Base-by-base conservation (phyloP, 2,797 vertebrate species). In the Coregonus sp. region DNA sequence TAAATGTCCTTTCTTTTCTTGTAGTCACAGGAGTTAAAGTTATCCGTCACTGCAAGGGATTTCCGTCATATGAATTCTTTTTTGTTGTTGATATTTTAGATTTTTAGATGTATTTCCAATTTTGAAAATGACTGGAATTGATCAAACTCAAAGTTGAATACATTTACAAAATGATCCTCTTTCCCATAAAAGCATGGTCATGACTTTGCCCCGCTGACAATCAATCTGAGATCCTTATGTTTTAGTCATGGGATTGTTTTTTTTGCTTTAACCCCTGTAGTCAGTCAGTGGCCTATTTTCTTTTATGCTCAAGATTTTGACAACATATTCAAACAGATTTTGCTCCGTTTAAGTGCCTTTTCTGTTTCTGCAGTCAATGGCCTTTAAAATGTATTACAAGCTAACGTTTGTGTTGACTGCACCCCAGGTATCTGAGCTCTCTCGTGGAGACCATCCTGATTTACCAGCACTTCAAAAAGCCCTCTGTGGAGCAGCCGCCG, bases 381-480 rank as follows among this genome's bases (percentile, higher is more conserved):
- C 3, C 7, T 65, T 18, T n/a, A 72, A 25, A 61, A 61, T 61
- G 31, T 67, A 14, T 0, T 16, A 18, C 14, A 11, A 14, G 16
- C 70, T 5, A 25, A 14, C 47, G 3, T 1, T 18, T 12, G 40
- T 7, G 2, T 15, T 76, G 0, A 37, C 0, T 73, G 2, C 76
- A 50, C 83, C 83, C 56, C 88, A 99, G 98, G 98, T 99, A 98
- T 85, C 93, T 99, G 80, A 91, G 95, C 79, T 98, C 97, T 1
- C 92, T 98, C 67, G 98, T 99, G 77, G 97, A 99, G 86, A 99
- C 97, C 70, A 96, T 99, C 86, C 84, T 98, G 84, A 98, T 99
- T 86, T 97, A 98, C 88, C 95, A 99, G 59, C 97, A 99, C 84
- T 99, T 98, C 91, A 97, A 95, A 78, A 99, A 98, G 82, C 90